These are phyloP conservation scores for Choloepus didactylus DNA, from an alignment of 2,797 vertebrate species.

Conservation along the genomic window DNA sequence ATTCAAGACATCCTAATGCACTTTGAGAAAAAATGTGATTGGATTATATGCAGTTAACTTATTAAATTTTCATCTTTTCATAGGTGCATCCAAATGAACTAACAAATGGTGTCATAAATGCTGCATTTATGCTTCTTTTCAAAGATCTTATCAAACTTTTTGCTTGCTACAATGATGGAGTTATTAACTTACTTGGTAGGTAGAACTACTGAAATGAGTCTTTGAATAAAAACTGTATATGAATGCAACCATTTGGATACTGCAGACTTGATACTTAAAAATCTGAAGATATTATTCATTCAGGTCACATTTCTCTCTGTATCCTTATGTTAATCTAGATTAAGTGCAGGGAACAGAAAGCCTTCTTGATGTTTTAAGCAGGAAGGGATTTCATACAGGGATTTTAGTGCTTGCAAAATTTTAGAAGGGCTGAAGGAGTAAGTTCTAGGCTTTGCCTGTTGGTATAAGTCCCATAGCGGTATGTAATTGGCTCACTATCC, in stretches of 20 bases:
- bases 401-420: not conserved
- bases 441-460: not conserved
- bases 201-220: slow-evolving; percentile 22
- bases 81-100: slow-evolving; percentile 97
- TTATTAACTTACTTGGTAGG: slow-evolving; percentile 98
- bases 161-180: slow-evolving; percentile 99
- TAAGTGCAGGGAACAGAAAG: not conserved
- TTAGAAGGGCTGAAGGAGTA: not conserved
- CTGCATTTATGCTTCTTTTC: slow-evolving; percentile 98
- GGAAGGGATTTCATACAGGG: not conserved
- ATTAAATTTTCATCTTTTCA: slow-evolving; percentile 77
- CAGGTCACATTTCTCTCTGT: not conserved
- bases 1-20: slow-evolving; percentile 5
- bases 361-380: not conserved
- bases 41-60: slow-evolving; percentile 64
- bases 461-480: not conserved
- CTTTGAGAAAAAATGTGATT: slow-evolving; percentile 47
- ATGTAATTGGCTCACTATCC: not conserved
- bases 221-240: not conserved
- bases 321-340: not conserved
- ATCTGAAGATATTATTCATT: not conserved
- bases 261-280: not conserved
- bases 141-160: slow-evolving; percentile 99
- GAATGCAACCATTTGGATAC: not conserved
- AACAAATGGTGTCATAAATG: slow-evolving; percentile 97